A percentile compares a stretch with the other conserved stretches of the same genome.
Conservation (phyloP, 2,888 invertebrate species). For the Pandemis cinnamomeana region DNA sequence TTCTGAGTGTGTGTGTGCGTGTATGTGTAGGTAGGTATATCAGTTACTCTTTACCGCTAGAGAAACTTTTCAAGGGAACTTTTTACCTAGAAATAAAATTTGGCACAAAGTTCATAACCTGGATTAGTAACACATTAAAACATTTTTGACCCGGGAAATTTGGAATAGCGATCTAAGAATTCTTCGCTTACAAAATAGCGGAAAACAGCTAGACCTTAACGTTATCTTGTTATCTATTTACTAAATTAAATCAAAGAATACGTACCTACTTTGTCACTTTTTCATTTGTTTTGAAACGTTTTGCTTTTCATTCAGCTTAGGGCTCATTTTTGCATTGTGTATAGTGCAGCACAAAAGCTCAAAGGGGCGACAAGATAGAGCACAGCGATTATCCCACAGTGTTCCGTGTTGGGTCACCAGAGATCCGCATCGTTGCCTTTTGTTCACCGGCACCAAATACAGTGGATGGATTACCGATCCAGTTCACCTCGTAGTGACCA, state of each 20-base stretch:
- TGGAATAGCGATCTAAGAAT: too few relatives aligned
- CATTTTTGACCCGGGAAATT: too few relatives aligned
- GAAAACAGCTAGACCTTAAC: too few relatives aligned
- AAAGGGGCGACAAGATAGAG: conserved; percentile 39
- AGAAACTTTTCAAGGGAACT: too few relatives aligned
- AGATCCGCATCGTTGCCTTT: conserved; percentile 28
- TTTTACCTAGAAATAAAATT: too few relatives aligned
- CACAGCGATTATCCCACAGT: conserved; percentile 15
- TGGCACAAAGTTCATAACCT: too few relatives aligned
- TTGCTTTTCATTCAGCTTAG: neutral
- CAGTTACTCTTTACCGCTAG: too few relatives aligned
- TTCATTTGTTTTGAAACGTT: neutral
- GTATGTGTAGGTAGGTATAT: too few relatives aligned
- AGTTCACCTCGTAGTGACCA: conserved; percentile 19
- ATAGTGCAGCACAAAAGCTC: conserved; percentile 28
- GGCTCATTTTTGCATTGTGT: neutral
- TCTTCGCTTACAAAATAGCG: too few relatives aligned
- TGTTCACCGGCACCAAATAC: conserved; percentile 28
- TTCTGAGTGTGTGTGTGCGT: too few relatives aligned
- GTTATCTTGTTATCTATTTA: neutral
- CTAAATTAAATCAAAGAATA: neutral
- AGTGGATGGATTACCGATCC: conserved; percentile 30
- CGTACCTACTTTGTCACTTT: neutral
- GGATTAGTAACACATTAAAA: too few relatives aligned
- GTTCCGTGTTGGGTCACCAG: conserved; percentile 22